A percentile compares a stretch with the other conserved stretches of the same genome.
These are phyloP conservation scores for Eupithecia abbreviata DNA, from an alignment of 2,888 invertebrate species.

Conservation along the genomic window DNA sequence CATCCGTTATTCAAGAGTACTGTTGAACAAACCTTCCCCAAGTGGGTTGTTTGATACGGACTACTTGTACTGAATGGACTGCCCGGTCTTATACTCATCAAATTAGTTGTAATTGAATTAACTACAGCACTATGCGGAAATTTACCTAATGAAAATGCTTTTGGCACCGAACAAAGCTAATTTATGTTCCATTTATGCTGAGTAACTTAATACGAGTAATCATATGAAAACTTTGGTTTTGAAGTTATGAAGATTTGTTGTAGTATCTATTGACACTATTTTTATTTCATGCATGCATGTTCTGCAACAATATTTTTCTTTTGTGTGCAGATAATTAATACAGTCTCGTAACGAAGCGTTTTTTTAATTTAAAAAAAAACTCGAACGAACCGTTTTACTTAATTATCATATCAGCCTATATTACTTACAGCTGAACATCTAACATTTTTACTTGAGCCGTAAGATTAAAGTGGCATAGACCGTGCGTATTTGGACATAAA, in stretches of 20 bases:
- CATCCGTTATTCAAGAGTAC: slow-evolving; percentile 53
- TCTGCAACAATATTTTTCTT: too few relatives aligned
- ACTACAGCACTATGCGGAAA: slow-evolving; percentile 20
- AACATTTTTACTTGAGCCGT: not conserved
- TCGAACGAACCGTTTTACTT: too few relatives aligned
- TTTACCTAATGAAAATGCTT: slow-evolving; percentile 24
- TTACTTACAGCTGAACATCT: too few relatives aligned
- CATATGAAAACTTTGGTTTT: slow-evolving; percentile 13
- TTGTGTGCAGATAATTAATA: too few relatives aligned
- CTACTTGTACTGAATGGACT: slow-evolving; percentile 40
- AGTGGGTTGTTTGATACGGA: slow-evolving; percentile 45
- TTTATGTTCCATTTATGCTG: slow-evolving; percentile 26
- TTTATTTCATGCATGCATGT: not conserved
- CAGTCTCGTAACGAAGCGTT: too few relatives aligned
- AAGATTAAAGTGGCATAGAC: not conserved
- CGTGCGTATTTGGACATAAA: not conserved
- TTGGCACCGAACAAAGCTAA: slow-evolving; percentile 23
- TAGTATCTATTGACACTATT: not conserved
- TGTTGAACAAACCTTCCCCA: slow-evolving; percentile 48
- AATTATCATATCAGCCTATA: too few relatives aligned
- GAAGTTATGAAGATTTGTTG: not conserved
- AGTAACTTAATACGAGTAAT: slow-evolving; percentile 14
- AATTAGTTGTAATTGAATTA: slow-evolving; percentile 40
- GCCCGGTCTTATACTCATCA: slow-evolving; percentile 36
- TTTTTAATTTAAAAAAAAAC: too few relatives aligned